A percentile compares a stretch with the other conserved stretches of the same genome.
Evolutionary conservation across 1,140 invertebrate genomes (phyloP).

Genomic region (Heterodera carotae): DNA sequence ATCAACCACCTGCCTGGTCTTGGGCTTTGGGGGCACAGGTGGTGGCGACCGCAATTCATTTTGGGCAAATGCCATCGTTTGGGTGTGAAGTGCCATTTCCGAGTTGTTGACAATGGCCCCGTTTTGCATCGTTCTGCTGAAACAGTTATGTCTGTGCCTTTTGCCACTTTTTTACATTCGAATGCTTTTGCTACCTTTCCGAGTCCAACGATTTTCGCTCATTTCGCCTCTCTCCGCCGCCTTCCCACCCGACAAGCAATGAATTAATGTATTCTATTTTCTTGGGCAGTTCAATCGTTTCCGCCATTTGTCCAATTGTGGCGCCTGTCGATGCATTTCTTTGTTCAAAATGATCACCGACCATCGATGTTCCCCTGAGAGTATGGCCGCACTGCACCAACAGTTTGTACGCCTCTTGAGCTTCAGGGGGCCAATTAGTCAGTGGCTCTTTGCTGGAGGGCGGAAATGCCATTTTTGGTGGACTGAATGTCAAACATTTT

Average conservation of each 20-base stretch:
- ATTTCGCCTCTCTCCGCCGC: not conserved
- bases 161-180: not conserved
- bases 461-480: not conserved
- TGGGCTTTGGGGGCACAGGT: constrained; percentile 28
- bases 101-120: too few species aligned
- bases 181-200: constrained; percentile 2
- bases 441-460: constrained; percentile 20
- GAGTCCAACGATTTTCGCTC: not conserved
- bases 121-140: not conserved
- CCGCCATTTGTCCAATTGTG: not conserved
- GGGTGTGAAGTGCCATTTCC: too few species aligned
- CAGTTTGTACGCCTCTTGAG: constrained; percentile 63
- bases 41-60: constrained; percentile 9
- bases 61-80: not conserved
- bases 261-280: constrained; percentile 32
- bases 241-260: constrained; percentile 14
- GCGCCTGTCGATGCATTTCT: not conserved
- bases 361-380: constrained; percentile 41
- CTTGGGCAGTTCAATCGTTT: constrained; percentile 19
- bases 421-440: constrained; percentile 58
- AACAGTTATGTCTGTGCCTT: constrained; percentile 2
- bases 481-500: not conserved
- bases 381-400: constrained; percentile 58
- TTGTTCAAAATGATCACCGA: constrained; percentile 4
- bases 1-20: not conserved